Evolutionary conservation across 2,797 vertebrate species (phyloP), one percentile per base, ranked within the genome.

Genomic region (Tangara arthus): DNA sequence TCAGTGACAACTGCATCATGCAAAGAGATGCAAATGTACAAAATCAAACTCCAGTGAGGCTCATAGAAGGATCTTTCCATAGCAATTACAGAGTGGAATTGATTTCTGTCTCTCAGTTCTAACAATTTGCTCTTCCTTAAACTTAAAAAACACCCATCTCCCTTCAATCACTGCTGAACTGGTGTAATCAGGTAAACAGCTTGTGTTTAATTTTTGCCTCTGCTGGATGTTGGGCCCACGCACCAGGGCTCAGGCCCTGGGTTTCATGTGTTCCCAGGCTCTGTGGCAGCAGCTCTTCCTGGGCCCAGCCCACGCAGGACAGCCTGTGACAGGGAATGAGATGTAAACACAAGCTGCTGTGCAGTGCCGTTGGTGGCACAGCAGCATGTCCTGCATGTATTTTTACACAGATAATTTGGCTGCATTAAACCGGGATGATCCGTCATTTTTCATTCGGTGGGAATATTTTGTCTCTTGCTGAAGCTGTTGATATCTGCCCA

Each of bases 281-380:
- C 69, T 37, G 86, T 50, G 41, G 77, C 91, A 95, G 83, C 71
- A 2, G 5, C 15, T 44, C 77, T 56, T 49, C 82, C 24, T 9
- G 13, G 79, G 92, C 77, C 47, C 90, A 89, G 82, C 80, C 95
- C 32, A 93, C 91, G 23, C 91, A 95, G 89, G 93, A 82, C 85
- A 89, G 87, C 46, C 91, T 89, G 92, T 63, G 63, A 81, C 90
- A 92, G 80, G 82, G 61, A 23, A 53, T 57, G 78, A 83, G 81
- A 53, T n/a, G 82, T 82, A 82, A 64, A 94, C 93, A 77, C 85
- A 42, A 82, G 87, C 95, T 97, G 95, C 96, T 94, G 97, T 96
- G 94, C 91, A 23, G 76, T 49, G 79, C 76, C 34, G 44, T 50
- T 44, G 88, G 93, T 66, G 82, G 94, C 95, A 95, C 89, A 91